A percentile compares a stretch with the other conserved stretches of the same genome.
Evolutionary conservation across 2,113 vertebrate genomes (phyloP).

Genomic region (Syngnathus scovelli): DNA sequence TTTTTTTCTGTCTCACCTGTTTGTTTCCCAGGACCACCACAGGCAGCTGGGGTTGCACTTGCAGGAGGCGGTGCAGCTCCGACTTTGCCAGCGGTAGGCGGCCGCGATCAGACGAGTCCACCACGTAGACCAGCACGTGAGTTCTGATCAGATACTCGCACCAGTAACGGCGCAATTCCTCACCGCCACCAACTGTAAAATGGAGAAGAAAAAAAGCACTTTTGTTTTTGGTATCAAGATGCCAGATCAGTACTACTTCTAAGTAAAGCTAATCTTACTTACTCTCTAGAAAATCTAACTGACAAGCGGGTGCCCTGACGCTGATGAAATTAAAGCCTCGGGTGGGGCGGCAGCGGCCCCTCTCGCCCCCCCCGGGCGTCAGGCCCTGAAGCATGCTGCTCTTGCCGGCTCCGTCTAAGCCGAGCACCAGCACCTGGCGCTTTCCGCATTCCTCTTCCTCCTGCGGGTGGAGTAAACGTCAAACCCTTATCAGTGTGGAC

Average conservation of each 20-base stretch:
- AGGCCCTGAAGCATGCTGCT: constrained; percentile 84
- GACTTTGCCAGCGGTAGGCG: constrained; percentile 76
- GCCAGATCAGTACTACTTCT: background rate
- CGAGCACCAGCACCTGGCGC: constrained; percentile 84
- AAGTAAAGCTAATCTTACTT: constrained; percentile 37
- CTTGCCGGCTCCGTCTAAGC: constrained; percentile 86
- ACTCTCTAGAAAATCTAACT: constrained; percentile 89
- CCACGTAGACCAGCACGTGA: constrained; percentile 83
- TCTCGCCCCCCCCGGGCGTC: constrained; percentile 60
- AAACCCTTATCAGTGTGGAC: constrained; percentile 10
- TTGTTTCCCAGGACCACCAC: constrained; percentile 86
- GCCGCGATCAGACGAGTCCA: constrained; percentile 79
- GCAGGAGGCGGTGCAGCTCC: constrained; percentile 81
- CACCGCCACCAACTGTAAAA: constrained; percentile 75
- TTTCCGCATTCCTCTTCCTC: constrained; percentile 69
- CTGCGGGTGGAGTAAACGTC: constrained; percentile 10
- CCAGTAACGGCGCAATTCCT: constrained; percentile 84
- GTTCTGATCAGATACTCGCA: constrained; percentile 79
- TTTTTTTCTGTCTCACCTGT: constrained; percentile 71
- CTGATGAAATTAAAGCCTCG: constrained; percentile 84
- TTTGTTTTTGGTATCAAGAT: no score
- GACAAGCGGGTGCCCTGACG: constrained; percentile 67
- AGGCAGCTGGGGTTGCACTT: constrained; percentile 70
- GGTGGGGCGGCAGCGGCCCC: constrained; percentile 73
- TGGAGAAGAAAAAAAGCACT: background rate